Base-by-base conservation (phyloP, 2,888 invertebrate genomes). In the Drosophila kanekoi region DNA sequence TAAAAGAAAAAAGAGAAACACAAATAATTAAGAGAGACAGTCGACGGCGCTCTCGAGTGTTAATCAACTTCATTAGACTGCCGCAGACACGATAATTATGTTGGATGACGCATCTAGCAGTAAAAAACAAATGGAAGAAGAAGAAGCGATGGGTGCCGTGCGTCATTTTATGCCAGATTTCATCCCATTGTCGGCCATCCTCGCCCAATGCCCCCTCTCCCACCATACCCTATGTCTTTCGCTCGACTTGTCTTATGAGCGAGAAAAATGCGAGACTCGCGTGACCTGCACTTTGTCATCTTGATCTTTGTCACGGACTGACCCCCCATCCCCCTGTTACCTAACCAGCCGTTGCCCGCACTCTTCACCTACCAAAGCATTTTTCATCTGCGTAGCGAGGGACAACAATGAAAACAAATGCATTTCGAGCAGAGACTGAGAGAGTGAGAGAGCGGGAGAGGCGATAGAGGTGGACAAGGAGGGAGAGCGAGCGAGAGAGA, bases 391-490 rank as follows among this genome's bases (percentile, higher is more conserved):
- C 72, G 51, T 35, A 16, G 57, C 56, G 32, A 52, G 71, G 41
- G 53, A 68, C 75, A 87, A 87, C 87, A 82, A 82, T 82, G 82
- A 87, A 77, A 82, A 84, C 84, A 78, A 87, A 82, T 82, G 84
- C 81, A 87, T 82, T 83, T 69, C 77, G 69, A 74, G 67, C 48
- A 20, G 32, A 37, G 35, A 53, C n/a, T n/a, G n/a, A n/a, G n/a
- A n/a, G n/a, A n/a, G 41, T 20, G 20, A 4, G 20, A 20, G 20
- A 23, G 14, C 32, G 18, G 1, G 6, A 8, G 37, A 37, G 33
- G 13, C 10, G 18, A 10, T 10, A n/a, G 49, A 4, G 9, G 2
- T n/a, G n/a, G n/a, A n/a, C n/a, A n/a, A n/a, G n/a, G n/a, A 5
- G 35, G 5, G 49, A 43, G 8, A 57, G 6, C 13, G 14, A 23